A percentile compares a stretch with the other conserved stretches of the same genome.
Conservation (phyloP, 2,888 invertebrate species). For the Temnothorax unifasciatus region DNA sequence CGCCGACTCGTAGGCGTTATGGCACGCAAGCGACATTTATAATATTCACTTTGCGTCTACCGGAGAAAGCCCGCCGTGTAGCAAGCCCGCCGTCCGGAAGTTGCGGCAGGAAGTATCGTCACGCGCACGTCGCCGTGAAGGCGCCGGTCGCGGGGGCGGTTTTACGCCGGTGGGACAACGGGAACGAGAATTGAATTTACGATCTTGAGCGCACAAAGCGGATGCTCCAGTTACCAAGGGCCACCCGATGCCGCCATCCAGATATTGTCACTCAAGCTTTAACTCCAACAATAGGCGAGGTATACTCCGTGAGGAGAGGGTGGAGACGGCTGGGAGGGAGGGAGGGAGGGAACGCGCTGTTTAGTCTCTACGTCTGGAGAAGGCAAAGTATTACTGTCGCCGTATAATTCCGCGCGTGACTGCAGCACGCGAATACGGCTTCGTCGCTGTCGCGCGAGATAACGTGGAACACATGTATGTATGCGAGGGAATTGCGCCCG, state of each 20-base stretch:
- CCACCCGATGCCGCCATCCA: conserved; percentile 56
- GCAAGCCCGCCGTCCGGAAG: conserved; percentile 64
- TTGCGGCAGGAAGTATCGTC: conserved; percentile 71
- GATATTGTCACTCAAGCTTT: conserved; percentile 58
- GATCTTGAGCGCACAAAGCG: conserved; percentile 54
- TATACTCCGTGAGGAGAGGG: conserved; percentile 2
- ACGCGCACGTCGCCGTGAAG: conserved; percentile 61
- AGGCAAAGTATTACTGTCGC: conserved; percentile 36
- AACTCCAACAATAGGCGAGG: conserved; percentile 49
- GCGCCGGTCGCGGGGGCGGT: conserved; percentile 38
- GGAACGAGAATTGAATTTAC: conserved; percentile 57
- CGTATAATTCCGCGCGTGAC: conserved; percentile 51
- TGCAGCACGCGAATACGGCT: conserved; percentile 37
- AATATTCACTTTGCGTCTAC: conserved; percentile 76
- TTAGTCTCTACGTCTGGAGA: conserved; percentile 33
- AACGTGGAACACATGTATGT: conserved; percentile 33
- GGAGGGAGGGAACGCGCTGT: conserved; percentile 2
- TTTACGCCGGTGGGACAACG: conserved; percentile 52
- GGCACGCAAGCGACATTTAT: conserved; percentile 79
- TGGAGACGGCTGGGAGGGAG: background rate
- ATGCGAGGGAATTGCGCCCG: conserved; percentile 30
- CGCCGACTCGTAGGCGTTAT: conserved; percentile 76
- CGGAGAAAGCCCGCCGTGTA: conserved; percentile 44
- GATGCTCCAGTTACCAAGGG: conserved; percentile 55
- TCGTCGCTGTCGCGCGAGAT: conserved; percentile 33